These are phyloP conservation scores for Orthosia gothica DNA, from an alignment of 2,888 invertebrate species.

Conservation along the genomic window DNA sequence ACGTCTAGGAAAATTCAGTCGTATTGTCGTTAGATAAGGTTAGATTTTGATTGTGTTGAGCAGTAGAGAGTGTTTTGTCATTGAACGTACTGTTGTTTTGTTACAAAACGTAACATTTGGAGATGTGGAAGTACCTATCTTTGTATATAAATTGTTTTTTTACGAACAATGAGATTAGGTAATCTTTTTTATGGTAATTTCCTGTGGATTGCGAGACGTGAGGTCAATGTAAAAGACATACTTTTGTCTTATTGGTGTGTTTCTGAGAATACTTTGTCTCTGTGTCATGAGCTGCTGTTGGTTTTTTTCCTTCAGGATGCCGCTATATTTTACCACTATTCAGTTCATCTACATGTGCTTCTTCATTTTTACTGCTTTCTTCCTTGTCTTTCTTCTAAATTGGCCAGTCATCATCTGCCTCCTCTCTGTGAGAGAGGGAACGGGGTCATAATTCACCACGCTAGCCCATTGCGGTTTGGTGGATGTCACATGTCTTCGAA, in stretches of 20 bases:
- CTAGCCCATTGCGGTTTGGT: too few species aligned
- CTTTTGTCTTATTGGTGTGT: conserved; percentile 26
- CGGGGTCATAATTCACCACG: too few species aligned
- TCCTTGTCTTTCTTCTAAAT: not conserved
- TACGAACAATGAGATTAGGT: conserved; percentile 64
- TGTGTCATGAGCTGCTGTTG: not conserved
- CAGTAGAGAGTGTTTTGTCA: conserved; percentile 57
- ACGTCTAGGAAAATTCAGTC: conserved; percentile 18
- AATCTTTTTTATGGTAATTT: conserved; percentile 63
- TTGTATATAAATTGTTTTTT: conserved; percentile 60
- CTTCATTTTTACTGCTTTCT: not conserved
- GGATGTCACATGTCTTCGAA: too few species aligned
- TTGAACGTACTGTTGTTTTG: conserved; percentile 58
- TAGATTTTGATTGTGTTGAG: conserved; percentile 29
- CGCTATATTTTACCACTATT: not conserved
- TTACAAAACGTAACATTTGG: conserved; percentile 64
- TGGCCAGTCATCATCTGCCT: too few species aligned
- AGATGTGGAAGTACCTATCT: conserved; percentile 54
- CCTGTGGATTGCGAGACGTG: conserved; percentile 50
- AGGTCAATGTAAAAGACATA: conserved; percentile 26
- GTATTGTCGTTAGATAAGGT: conserved; percentile 33
- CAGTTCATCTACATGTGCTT: not conserved
- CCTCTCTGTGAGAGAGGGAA: too few species aligned
- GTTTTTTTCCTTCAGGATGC: not conserved
- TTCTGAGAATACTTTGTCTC: not conserved